Conservation (phyloP, 1,140 invertebrate genomes). For the Drosophila watanabei region DNA sequence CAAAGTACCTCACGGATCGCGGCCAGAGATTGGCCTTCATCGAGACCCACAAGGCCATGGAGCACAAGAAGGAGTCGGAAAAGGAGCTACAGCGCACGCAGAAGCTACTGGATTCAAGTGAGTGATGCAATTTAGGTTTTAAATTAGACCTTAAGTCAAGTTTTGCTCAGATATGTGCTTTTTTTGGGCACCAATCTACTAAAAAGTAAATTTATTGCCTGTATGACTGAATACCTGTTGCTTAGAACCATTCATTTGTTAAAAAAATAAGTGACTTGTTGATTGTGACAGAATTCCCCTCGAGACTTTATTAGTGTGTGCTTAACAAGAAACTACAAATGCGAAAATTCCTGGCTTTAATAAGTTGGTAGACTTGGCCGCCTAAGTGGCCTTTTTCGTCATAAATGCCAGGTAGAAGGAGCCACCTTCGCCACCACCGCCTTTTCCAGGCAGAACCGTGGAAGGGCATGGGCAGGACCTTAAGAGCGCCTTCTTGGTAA, state of each 20-base stretch:
- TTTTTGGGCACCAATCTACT: neutral
- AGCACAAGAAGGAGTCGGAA: conserved; percentile 96
- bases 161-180: neutral
- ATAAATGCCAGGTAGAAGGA: conserved; percentile 21
- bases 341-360: conserved; percentile 11
- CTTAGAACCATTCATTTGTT: neutral
- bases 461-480: neutral
- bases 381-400: conserved; percentile 21
- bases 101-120: conserved; percentile 94
- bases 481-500: conserved; percentile 33
- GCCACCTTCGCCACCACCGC: conserved; percentile 3
- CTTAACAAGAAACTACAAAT: conserved; percentile 21
- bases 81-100: conserved; percentile 98
- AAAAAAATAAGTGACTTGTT: neutral
- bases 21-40: conserved; percentile 98
- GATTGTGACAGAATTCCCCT: conserved; percentile 6
- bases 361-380: conserved; percentile 12
- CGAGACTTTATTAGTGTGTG: conserved; percentile 1
- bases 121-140: conserved; percentile 47
- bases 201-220: neutral
- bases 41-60: conserved; percentile 97
- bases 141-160: neutral
- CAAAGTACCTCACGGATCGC: conserved; percentile 97
- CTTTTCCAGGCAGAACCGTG: conserved; percentile 10
- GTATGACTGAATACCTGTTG: neutral